Evolutionary conservation across 2,888 invertebrate genomes (phyloP).

Genomic region (Bruchidius siliquastri): DNA sequence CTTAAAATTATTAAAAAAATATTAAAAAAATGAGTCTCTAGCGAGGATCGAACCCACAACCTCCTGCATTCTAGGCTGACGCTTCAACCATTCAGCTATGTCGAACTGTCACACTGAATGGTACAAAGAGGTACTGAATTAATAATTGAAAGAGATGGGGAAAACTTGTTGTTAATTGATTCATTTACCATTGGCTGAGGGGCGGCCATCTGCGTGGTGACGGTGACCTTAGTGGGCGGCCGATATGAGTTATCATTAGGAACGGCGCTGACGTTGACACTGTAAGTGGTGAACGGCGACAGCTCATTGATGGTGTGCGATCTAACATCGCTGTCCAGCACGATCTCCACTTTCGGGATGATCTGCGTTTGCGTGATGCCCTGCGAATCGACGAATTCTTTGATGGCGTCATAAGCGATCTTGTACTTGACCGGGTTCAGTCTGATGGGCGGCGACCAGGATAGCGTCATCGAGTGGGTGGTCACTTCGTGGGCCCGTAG

Average conservation of each 20-base stretch:
- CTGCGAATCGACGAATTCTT: conserved; percentile 90
- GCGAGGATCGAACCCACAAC: no score
- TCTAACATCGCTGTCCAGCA: conserved; percentile 65
- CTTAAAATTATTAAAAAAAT: no score
- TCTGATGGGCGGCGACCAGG: conserved; percentile 86
- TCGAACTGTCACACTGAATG: no score
- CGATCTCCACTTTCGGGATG: conserved; percentile 68
- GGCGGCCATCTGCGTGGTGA: conserved; percentile 94
- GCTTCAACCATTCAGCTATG: no score
- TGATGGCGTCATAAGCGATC: conserved; percentile 86
- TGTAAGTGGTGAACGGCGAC: conserved; percentile 90
- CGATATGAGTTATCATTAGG: conserved; percentile 76
- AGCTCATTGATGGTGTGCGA: conserved; percentile 80
- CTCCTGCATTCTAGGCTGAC: no score
- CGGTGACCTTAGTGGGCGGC: conserved; percentile 88
- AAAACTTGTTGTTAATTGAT: no score
- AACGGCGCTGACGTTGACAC: conserved; percentile 87
- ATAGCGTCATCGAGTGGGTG: conserved; percentile 88
- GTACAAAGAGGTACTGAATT: no score
- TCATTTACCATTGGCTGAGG: conserved; percentile 78
- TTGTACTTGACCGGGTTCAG: conserved; percentile 86
- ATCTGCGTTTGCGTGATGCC: conserved; percentile 86
- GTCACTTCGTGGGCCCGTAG: conserved; percentile 85
- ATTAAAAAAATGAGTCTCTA: no score
- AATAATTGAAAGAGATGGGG: no score